Evolutionary conservation across 2,888 invertebrate genomes (phyloP), one percentile per base, ranked within the genome.

Genomic region (Lepeophtheirus nordmannii): DNA sequence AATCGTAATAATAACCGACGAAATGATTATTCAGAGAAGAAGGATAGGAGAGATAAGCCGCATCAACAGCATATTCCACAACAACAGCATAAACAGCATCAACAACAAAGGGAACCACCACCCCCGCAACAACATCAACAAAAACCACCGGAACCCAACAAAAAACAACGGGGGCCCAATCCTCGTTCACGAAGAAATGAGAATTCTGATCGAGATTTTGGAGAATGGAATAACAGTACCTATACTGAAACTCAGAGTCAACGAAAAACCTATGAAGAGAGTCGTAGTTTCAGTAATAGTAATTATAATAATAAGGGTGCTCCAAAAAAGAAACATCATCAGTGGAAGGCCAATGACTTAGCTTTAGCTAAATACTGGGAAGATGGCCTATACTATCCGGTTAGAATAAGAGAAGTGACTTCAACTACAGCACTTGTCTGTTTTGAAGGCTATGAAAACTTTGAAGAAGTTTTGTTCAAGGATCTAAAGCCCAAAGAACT

Each of bases 291-390:
- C 64, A 64, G 12, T 57, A 60, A 14, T n/a, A 12, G 17, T 5
- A 22, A 12, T 14, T 12, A 12, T 20, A 22, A 12, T 14, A 2
- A 12, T 20, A 12, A 12, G 22, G 22, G 22, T 58, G 5, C 12
- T 23, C 8, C n/a, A 1, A 17, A 58, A 22, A 12, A 22, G 23
- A 12, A 23, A 22, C 22, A 30, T 58, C 58, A 58, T 30, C 60
- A 30, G 10, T 89, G 87, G 87, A 84, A 83, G 73, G 78, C 83
- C 62, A 89, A 89, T 12, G 89, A 90, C 74, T 82, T 84, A 68
- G 89, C 89, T 73, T 80, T 89, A 76, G 91, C 91, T 10, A 87
- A 89, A 73, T 92, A 92, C 76, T 91, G 91, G 91, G 90, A 91
- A 75, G 91, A 91, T 77, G 85, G 86, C 72, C 76, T 88, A 86